These are phyloP conservation scores for Acleris holmiana DNA, from an alignment of 2,888 invertebrate species.

Conservation along the genomic window DNA sequence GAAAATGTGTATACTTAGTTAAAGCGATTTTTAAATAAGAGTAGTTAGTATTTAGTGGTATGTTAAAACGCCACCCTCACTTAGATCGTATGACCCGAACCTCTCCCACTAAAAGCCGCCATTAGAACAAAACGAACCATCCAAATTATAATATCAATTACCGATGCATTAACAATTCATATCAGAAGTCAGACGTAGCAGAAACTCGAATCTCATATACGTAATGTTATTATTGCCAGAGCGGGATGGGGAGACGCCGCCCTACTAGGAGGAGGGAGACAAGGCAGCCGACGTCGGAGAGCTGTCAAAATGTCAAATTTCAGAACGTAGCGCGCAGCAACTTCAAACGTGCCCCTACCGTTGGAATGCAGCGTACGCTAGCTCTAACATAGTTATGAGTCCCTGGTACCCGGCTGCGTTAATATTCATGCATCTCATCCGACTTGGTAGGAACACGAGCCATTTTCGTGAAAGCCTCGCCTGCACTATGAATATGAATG, in stretches of 20 bases:
- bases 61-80: neutral
- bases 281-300: slow-evolving; percentile 80
- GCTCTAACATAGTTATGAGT: slow-evolving; percentile 80
- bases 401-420: slow-evolving; percentile 74
- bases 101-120: slow-evolving; percentile 66
- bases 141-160: slow-evolving; percentile 84
- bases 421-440: slow-evolving; percentile 84
- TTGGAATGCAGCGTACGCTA: slow-evolving; percentile 72
- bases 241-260: slow-evolving; percentile 53
- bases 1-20: no score
- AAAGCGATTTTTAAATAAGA: neutral
- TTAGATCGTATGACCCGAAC: slow-evolving; percentile 9
- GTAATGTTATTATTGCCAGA: slow-evolving; percentile 76
- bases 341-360: slow-evolving; percentile 82
- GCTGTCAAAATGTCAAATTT: slow-evolving; percentile 86
- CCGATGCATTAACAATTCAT: slow-evolving; percentile 84
- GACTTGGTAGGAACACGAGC: slow-evolving; percentile 71
- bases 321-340: slow-evolving; percentile 80
- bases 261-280: slow-evolving; percentile 57
- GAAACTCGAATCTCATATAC: slow-evolving; percentile 78
- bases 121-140: slow-evolving; percentile 71
- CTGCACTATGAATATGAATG: slow-evolving; percentile 81
- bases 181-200: slow-evolving; percentile 81
- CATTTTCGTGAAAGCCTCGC: slow-evolving; percentile 81
- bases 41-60: no score